Conservation (phyloP, 92 coral and sea anemone species). For the Virgularia gustaviana region DNA sequence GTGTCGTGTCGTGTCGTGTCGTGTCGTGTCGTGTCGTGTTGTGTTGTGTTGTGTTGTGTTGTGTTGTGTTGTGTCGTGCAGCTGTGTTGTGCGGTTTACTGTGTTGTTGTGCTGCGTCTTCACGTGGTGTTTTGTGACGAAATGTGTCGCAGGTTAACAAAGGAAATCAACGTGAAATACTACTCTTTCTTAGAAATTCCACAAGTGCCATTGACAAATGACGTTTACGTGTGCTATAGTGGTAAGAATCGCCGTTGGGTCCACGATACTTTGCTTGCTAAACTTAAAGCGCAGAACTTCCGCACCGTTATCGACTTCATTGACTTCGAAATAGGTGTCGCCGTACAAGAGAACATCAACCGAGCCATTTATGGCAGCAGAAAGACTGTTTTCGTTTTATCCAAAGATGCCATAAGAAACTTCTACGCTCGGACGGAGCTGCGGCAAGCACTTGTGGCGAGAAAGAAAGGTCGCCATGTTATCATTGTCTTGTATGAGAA, state of each 20-base stretch:
- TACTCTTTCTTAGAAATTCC: too few relatives aligned
- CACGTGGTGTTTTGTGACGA: too few relatives aligned
- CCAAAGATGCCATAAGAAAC: conserved; percentile 5
- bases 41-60: too few relatives aligned
- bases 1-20: too few relatives aligned
- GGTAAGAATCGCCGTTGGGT: conserved; percentile 17
- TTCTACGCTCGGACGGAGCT: conserved; percentile 18
- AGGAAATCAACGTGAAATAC: too few relatives aligned
- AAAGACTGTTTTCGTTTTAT: conserved; percentile 7
- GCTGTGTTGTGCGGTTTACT: too few relatives aligned
- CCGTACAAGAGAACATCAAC: conserved; percentile 5
- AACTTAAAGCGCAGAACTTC: conserved; percentile 11
- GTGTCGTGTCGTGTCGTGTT: too few relatives aligned
- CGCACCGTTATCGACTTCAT: conserved; percentile 9
- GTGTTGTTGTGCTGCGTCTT: too few relatives aligned
- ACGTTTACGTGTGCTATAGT: conserved; percentile 26
- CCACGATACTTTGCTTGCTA: not conserved
- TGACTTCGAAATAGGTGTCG: conserved; percentile 19
- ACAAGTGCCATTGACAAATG: not conserved
- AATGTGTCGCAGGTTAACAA: too few relatives aligned
- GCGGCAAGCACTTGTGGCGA: conserved; percentile 3
- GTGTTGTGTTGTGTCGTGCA: too few relatives aligned
- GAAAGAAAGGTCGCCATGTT: not conserved
- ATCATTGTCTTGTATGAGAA: conserved; percentile 9
- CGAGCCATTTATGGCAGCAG: conserved; percentile 17